Percentiles rank a stretch among this genome's conserved stretches.
Evolutionary conservation across 2,113 vertebrate species (phyloP).

Genomic region (Eleginops maclovinus): DNA sequence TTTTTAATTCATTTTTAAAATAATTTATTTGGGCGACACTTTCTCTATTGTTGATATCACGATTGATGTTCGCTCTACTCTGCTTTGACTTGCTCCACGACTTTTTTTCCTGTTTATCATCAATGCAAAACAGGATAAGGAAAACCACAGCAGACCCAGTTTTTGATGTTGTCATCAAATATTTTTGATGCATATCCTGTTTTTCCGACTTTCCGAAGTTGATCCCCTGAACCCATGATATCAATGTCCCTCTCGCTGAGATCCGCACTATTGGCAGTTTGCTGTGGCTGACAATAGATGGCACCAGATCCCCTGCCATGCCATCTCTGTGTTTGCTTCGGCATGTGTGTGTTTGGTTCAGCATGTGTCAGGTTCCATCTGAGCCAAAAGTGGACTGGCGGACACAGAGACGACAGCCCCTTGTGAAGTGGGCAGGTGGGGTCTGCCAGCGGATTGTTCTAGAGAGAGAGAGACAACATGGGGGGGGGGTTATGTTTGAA

Average conservation of each 20-base stretch:
- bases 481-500: conserved; percentile 56
- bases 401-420: conserved; percentile 52
- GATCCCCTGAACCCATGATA: neutral
- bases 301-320: conserved; percentile 56
- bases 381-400: conserved; percentile 57
- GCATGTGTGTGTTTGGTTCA: conserved; percentile 2
- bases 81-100: conserved; percentile 67
- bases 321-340: neutral
- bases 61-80: conserved; percentile 57
- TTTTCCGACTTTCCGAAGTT: conserved; percentile 3
- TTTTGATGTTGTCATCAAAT: neutral
- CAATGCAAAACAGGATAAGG: conserved; percentile 4
- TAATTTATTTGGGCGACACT: conserved; percentile 38
- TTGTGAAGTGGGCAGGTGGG: conserved; percentile 25
- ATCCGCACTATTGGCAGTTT: conserved; percentile 30
- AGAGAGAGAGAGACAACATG: conserved; percentile 51
- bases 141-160: neutral
- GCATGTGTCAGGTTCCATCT: conserved; percentile 20
- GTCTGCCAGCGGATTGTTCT: conserved; percentile 66
- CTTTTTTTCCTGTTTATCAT: conserved; percentile 11
- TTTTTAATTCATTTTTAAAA: conserved; percentile 29
- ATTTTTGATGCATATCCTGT: neutral
- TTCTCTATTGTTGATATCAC: conserved; percentile 16
- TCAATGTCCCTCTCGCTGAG: neutral
- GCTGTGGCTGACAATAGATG: conserved; percentile 59